Conservation (phyloP, 2,888 invertebrate genomes). For the Limenitis camilla region DNA sequence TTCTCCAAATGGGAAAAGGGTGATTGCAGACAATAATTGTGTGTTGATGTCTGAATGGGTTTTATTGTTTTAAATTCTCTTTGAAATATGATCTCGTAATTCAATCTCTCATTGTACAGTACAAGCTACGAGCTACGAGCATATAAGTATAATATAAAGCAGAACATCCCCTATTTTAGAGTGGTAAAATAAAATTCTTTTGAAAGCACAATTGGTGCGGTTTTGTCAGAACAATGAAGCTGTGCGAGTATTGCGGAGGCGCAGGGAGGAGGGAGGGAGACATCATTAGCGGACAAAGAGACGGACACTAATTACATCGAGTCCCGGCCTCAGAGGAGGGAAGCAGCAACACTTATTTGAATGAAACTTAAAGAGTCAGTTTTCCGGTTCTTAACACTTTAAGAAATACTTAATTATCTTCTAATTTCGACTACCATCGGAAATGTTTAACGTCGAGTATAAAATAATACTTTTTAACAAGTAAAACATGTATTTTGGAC, state of each 20-base stretch:
- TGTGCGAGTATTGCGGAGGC: not conserved
- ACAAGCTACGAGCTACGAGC: not conserved
- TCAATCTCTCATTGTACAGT: no score
- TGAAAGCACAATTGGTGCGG: not conserved
- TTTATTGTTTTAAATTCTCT: no score
- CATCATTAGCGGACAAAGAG: constrained; percentile 7
- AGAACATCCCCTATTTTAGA: not conserved
- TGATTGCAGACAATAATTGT: no score
- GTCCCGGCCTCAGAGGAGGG: not conserved
- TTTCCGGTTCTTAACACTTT: no score
- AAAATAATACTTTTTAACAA: no score
- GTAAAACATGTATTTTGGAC: no score
- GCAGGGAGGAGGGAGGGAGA: not conserved
- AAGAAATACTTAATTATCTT: no score
- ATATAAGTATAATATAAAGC: not conserved
- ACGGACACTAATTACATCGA: constrained; percentile 5
- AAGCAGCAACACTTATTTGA: constrained; percentile 3
- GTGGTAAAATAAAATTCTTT: constrained; percentile 2
- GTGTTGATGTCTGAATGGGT: no score
- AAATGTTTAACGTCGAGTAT: no score
- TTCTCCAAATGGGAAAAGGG: no score
- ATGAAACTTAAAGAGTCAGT: not conserved
- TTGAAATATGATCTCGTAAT: no score
- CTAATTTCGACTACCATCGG: no score
- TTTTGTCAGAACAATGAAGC: constrained; percentile 5